Base-by-base conservation (phyloP, 2,113 vertebrate species). In the Cervus canadensis region DNA sequence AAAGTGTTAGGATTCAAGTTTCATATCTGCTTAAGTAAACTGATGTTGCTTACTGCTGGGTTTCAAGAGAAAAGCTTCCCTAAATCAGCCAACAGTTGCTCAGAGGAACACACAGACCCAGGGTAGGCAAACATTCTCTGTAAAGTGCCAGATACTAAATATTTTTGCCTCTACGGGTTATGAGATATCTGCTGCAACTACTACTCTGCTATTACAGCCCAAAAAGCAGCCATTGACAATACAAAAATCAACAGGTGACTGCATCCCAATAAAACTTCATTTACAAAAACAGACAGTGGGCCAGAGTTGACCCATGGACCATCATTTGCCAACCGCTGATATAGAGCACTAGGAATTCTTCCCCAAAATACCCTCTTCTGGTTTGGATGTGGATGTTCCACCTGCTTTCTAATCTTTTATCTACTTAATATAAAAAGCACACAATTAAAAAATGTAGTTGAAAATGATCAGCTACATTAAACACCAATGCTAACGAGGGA, bases 1-100 rank as follows among this genome's bases (percentile, higher is more conserved):
- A 97, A 97, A 97, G 93, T 81, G 67, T 97, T 89, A 97, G 95
- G 74, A 98, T 96, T 96, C 87, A 89, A 98, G 98, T 98, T 98
- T 98, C 98, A 98, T 98, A 98, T 98, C 98, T 98, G 96, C 98
- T 97, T 93, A 97, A 97, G 87, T 85, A 88, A 95, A 94, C 86
- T 97, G 95, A 91, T 95, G 81, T 81, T 98, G 96, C 96, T 97
- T 96, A 95, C 84, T 95, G 62, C 83, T 89, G 59, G 43, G 36
- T 98, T 98, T 97, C 89, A 95, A 98, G 90, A 97, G 56, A 56
- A 97, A 95, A 96, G 86, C 96, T 98, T 98, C 96, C 96, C 86
- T 93, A 97, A 98, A 95, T 88, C 54, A 95, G 91, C 52, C 67
- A 83, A 57, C 74, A 92, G 52, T 84, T 92, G 64, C 28, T 95